Evolutionary conservation across 2,888 invertebrate genomes (phyloP).

Genomic region (Eilema depressum): DNA sequence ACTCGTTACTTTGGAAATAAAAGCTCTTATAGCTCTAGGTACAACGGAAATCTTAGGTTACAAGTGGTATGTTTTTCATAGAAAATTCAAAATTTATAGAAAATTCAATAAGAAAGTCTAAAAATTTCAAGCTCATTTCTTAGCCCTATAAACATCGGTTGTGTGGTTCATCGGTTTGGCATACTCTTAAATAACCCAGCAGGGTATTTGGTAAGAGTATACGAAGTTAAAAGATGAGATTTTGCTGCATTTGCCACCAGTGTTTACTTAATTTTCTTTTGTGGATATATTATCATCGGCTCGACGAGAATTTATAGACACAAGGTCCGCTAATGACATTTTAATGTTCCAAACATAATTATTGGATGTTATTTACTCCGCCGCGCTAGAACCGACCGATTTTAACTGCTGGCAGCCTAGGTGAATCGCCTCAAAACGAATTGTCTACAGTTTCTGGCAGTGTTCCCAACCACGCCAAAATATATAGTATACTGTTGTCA

Average conservation of each 20-base stretch:
- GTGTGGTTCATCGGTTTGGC: too few species aligned
- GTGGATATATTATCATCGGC: not conserved
- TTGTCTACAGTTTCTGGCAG: conserved; percentile 67
- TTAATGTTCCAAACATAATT: conserved; percentile 38
- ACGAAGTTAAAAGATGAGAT: too few species aligned
- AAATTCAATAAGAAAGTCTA: not conserved
- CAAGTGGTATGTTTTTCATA: too few species aligned
- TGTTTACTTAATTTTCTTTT: not conserved
- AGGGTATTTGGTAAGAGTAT: too few species aligned
- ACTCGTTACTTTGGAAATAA: not conserved
- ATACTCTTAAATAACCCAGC: too few species aligned
- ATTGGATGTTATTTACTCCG: conserved; percentile 27
- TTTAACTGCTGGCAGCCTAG: conserved; percentile 51
- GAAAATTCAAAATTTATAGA: too few species aligned
- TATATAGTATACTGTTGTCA: conserved; percentile 59
- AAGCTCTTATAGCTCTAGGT: not conserved
- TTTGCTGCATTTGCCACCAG: not conserved
- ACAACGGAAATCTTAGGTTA: too few species aligned
- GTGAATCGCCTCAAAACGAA: conserved; percentile 61
- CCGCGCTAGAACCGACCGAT: conserved; percentile 40
- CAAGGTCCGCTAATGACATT: conserved; percentile 33
- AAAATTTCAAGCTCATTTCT: too few species aligned
- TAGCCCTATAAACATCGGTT: too few species aligned
- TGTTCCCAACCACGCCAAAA: conserved; percentile 61
- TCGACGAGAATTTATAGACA: conserved; percentile 11